A percentile compares a stretch with the other conserved stretches of the same genome.
Evolutionary conservation across 2,888 invertebrate genomes (phyloP).

Genomic region (Abrostola tripartita): DNA sequence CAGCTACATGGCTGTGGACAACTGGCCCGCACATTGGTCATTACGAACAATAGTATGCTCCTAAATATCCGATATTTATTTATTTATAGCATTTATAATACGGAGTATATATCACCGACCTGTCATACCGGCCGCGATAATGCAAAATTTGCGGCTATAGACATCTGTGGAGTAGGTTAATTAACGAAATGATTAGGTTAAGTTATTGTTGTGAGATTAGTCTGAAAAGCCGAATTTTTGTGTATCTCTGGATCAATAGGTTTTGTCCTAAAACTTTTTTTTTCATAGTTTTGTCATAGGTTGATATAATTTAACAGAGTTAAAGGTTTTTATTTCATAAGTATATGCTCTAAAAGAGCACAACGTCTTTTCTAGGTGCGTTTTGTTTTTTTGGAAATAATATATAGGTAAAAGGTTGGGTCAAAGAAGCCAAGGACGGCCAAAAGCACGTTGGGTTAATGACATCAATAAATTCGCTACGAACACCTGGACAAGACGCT

Average conservation of each 20-base stretch:
- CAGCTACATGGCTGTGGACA: conserved; percentile 65
- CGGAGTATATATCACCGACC: conserved; percentile 85
- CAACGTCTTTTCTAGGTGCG: too few species aligned
- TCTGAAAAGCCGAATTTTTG: neutral
- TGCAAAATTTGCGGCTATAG: conserved; percentile 81
- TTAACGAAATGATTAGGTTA: conserved; percentile 22
- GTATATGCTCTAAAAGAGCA: too few species aligned
- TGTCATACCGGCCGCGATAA: conserved; percentile 87
- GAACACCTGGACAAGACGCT: too few species aligned
- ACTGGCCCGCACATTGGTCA: conserved; percentile 76
- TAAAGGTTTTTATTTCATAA: too few species aligned
- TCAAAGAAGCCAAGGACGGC: too few species aligned
- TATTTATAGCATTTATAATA: conserved; percentile 88
- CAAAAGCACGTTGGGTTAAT: too few species aligned
- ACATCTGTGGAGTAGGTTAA: conserved; percentile 64
- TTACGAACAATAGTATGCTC: conserved; percentile 81
- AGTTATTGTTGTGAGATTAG: conserved; percentile 4
- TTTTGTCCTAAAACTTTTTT: too few species aligned
- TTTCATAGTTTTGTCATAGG: too few species aligned
- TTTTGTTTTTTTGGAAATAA: too few species aligned
- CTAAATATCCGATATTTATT: conserved; percentile 86
- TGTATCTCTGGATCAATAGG: neutral
- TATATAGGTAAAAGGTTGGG: too few species aligned
- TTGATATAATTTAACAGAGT: too few species aligned
- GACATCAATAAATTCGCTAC: too few species aligned